Evolutionary conservation across 2,113 vertebrate species (phyloP).

Genomic region (Entomyzon cyanotis): DNA sequence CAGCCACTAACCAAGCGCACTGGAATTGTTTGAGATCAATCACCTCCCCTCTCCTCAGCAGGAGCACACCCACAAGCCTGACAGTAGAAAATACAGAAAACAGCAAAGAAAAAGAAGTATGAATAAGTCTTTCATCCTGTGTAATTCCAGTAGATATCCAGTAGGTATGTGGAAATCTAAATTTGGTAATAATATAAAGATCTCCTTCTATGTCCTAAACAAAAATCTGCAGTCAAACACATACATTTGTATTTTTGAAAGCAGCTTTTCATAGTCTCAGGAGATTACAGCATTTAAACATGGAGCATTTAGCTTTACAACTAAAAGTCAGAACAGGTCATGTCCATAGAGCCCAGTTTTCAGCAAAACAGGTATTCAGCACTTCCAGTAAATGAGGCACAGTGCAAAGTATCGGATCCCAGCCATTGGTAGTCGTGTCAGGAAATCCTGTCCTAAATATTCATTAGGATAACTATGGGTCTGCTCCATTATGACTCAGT

Average conservation of each 20-base stretch:
- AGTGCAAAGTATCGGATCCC: not conserved
- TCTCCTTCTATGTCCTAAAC: not conserved
- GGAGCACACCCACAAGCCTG: not conserved
- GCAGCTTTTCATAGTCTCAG: not conserved
- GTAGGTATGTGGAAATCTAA: not conserved
- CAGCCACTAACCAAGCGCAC: not conserved
- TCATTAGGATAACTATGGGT: not conserved
- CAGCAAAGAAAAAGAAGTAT: not conserved
- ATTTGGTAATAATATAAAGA: not conserved
- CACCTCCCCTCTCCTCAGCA: not conserved
- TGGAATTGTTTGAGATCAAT: not conserved
- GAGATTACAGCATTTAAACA: not conserved
- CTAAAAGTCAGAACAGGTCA: not conserved
- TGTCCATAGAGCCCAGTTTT: not conserved
- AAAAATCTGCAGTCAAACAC: not conserved
- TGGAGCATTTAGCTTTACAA: not conserved
- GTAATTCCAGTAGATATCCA: not conserved
- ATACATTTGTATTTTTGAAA: not conserved
- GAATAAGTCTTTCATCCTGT: not conserved
- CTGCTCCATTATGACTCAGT: not conserved
- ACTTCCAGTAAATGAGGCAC: not conserved
- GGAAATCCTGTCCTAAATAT: not conserved
- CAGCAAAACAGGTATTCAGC: constrained; percentile 5
- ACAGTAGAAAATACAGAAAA: not conserved
- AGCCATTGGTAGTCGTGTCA: not conserved